Evolutionary conservation across 2,113 vertebrate genomes (phyloP), one percentile per base, ranked within the genome.

Genomic region (Melanocharis versteri): DNA sequence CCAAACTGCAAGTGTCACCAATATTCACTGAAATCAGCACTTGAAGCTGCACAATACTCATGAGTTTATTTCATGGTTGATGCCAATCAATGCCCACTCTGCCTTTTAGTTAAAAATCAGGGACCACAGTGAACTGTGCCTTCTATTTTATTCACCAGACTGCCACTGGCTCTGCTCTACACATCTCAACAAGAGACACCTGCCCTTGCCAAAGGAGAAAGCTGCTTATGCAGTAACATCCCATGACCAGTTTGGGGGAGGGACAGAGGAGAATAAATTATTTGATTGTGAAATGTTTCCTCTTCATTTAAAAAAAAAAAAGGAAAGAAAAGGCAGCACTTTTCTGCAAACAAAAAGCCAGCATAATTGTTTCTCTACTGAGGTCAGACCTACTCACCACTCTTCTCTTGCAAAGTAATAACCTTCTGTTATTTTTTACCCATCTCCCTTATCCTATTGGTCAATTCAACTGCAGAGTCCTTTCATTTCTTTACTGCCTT

Each of bases 171-270:
- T 54, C 86, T 39, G 35, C 45, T 60, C 42, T 64, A 47, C 56
- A 57, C 86, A 57, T 68, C 83, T 51, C 33, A 0, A 22, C 51
- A 31, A 93, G 50, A 3, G 1, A 87, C 81, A 77, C 27, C 48
- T 80, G 79, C 40, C 53, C 91, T 91, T 94, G 71, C 61, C 83
- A 75, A 97, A 94, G 89, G 91, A 79, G 96, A 80, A 87, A 94
- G 90, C 80, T 86, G 83, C 81, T 89, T 60, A 85, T 86, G 94
- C 90, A 94, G 65, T 27, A 69, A 61, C 33, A 90, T 53, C 90
- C 88, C 14, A 0, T 85, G 92, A 93, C 78, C 79, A 75, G 1
- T 76, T 16, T 82, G 57, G 87, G 62, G 94, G 83, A 96, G 72
- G 89, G 81, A 87, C 87, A 89, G 45, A 71, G 33, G 9, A 91